Base-by-base conservation (phyloP, 1,140 invertebrate genomes). In the Sesamia nonagrioides region DNA sequence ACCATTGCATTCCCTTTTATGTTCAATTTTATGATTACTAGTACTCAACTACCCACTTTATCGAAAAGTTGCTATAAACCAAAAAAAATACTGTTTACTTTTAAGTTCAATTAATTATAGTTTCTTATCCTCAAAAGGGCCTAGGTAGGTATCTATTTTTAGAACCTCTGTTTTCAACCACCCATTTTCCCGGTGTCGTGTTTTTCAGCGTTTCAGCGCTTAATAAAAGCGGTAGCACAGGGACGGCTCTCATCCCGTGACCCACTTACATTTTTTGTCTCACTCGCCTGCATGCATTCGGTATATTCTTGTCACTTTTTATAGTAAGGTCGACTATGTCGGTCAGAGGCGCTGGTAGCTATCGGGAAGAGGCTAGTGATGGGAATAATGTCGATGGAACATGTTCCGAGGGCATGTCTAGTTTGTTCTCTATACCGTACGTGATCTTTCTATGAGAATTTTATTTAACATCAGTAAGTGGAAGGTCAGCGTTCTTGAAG, bases 161-260 rank as follows among this genome's bases (percentile, higher is more conserved):
- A 93, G 90, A 50, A 79, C 52, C 77, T 77, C 71, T 80, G 82
- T 85, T 88, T 91, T 88, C 89, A 90, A 87, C 85, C 80, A 87
- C 87, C 88, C 74, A 82, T 88, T 88, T 82, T 42, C 63, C 76
- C 66, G 54, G 66, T 77, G 82, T 80, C 54, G 42, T 56, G 58
- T 72, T 74, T 85, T 88, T 63, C 84, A 93, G 91, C 91, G 84
- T 60, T 87, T 73, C 74, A 92, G 87, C 91, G 92, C 92, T 93
- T 89, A 80, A 87, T 63, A 85, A 85, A 81, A 88, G 88, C 86
- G 79, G 78, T 83, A 81, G 85, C 84, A 87, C 85, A 80, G 88
- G 90, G 90, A 90, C 88, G 79, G 84, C 86, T 90, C 90, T 92
- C 88, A 92, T 93, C 89, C 90, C 87, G 88, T 94, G 93, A 94